Conservation (phyloP, 1,140 invertebrate genomes). For the Plectus sambesii region DNA sequence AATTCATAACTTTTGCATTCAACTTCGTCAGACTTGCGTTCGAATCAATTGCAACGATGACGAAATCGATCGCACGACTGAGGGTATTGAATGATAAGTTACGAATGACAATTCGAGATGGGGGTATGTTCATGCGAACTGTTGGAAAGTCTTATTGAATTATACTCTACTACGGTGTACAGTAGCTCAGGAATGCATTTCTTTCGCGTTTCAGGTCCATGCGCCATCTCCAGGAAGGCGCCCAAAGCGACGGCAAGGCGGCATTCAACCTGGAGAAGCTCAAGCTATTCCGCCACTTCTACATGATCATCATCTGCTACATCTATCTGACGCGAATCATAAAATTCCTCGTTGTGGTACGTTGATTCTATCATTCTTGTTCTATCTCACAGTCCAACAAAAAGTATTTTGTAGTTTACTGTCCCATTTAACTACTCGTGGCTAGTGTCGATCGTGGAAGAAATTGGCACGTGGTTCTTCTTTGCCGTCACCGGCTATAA, state of each 20-base stretch:
- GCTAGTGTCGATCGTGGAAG: conserved; percentile 83
- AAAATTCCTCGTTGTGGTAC: conserved; percentile 69
- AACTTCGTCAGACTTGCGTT: neutral
- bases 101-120: too few relatives aligned
- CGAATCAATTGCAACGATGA: too few relatives aligned
- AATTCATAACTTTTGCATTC: conserved; percentile 16
- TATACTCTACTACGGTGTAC: too few relatives aligned
- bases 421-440: conserved; percentile 91
- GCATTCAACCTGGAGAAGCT: conserved; percentile 84
- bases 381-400: conserved; percentile 3
- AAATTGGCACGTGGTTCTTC: conserved; percentile 85
- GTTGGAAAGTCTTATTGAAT: too few relatives aligned
- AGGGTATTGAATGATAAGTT: too few relatives aligned
- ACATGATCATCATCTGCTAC: conserved; percentile 88
- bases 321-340: conserved; percentile 95
- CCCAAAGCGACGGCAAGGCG: conserved; percentile 87
- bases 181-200: too few relatives aligned
- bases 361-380: conserved; percentile 14
- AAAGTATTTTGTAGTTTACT: conserved; percentile 59
- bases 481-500: conserved; percentile 95
- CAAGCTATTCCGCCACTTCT: conserved; percentile 91
- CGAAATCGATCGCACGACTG: too few relatives aligned
- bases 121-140: too few relatives aligned
- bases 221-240: conserved; percentile 81
- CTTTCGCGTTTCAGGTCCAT: conserved; percentile 73